Evolutionary conservation across 2,888 invertebrate genomes (phyloP), one percentile per base, ranked within the genome.

Genomic region (Cataglyphis rosenhaueri): DNA sequence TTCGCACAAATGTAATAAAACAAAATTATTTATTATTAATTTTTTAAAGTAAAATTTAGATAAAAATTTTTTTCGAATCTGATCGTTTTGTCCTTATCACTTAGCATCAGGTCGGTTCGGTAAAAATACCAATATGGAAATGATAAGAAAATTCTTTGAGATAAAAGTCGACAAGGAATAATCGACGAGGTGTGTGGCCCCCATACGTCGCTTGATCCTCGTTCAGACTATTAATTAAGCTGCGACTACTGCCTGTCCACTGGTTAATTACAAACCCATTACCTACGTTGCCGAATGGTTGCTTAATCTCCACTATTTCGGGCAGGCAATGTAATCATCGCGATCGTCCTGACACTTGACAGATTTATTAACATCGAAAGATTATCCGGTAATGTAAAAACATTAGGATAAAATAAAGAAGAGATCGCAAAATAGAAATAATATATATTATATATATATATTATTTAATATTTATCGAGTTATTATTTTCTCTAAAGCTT

Each of bases 161-260:
- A 25, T 25, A 25, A 25, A 25, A 25, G 25, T 25, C 25, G 25
- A 25, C 25, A 25, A 25, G 25, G 25, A 25, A 25, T 25, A 25
- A 86, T 64, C 83, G 52, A 29, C 84, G 83, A 89, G 84, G 79
- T 89, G 89, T 86, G 88, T 73, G 87, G 85, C 87, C 82, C 83
- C 82, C 91, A 84, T 87, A 87, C 86, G 83, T 86, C 8, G 85
- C 83, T 68, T 82, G 71, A 82, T 88, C 85, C 84, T 62, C 68
- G 64, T 48, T 25, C 82, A 76, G 71, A 87, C 91, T 89, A 91
- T 91, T 89, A 91, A 91, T 91, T 91, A 91, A 91, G 84, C 82
- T 68, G 81, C 82, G 86, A 90, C 87, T 89, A 87, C 86, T 81
- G 86, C 82, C 84, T 86, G 88, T 85, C 85, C 82, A 75, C 81